phyloP scores from a whole-genome alignment of 1,140 invertebrate genomes.

The Rhopalosiphum padi region DNA sequence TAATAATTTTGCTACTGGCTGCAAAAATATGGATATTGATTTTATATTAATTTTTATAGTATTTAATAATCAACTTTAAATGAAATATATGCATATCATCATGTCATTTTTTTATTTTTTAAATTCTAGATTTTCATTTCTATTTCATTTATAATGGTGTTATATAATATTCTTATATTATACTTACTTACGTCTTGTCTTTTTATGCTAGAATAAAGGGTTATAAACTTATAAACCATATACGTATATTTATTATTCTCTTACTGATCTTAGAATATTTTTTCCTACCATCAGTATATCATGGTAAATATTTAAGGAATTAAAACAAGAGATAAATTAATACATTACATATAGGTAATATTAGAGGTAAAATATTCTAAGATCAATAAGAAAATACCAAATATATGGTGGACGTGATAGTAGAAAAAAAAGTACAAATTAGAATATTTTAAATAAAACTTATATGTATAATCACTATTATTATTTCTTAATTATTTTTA shows the following conservation, averaged over 20 bases:
- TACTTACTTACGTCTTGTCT: not conserved
- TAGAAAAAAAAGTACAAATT: too few relatives aligned
- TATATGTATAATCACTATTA: too few relatives aligned
- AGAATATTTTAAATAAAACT: too few relatives aligned
- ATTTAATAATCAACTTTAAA: not conserved
- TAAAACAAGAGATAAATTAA: too few relatives aligned
- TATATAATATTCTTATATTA: not conserved
- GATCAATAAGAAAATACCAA: too few relatives aligned
- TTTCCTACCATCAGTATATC: too few relatives aligned
- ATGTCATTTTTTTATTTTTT: not conserved
- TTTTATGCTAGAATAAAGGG: not conserved
- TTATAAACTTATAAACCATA: too few relatives aligned
- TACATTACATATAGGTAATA: too few relatives aligned
- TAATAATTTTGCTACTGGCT: conserved; percentile 43
- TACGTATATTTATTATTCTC: not conserved
- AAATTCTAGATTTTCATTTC: not conserved
- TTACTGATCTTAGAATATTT: not conserved
- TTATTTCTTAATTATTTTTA: too few relatives aligned
- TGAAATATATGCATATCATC: not conserved
- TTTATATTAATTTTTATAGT: not conserved
- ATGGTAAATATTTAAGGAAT: too few relatives aligned
- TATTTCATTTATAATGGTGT: not conserved
- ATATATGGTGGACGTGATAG: too few relatives aligned
- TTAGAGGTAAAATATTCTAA: too few relatives aligned
- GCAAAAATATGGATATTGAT: not conserved